phyloP scores from a whole-genome alignment of 2,888 invertebrate species.

The Baccha elongata region DNA sequence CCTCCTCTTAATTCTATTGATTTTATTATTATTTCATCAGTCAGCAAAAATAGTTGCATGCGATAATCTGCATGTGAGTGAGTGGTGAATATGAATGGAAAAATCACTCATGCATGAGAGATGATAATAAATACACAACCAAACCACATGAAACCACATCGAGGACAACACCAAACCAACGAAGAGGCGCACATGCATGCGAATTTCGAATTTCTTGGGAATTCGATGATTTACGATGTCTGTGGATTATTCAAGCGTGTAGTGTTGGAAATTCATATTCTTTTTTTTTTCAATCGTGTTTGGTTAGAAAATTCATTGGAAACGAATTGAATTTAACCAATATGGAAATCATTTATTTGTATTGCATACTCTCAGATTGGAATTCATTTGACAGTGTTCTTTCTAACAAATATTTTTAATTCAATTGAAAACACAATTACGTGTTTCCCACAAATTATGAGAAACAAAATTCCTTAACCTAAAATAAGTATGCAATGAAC shows the following conservation, averaged over 20 bases:
- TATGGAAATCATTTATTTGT: constrained; percentile 55
- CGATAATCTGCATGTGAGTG: constrained; percentile 64
- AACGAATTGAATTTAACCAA: constrained; percentile 55
- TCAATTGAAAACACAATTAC: no score
- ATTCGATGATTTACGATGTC: constrained; percentile 71
- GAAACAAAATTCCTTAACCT: no score
- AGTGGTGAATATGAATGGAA: constrained; percentile 68
- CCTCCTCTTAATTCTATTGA: constrained; percentile 30
- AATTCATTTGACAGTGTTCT: no score
- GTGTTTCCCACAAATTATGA: no score
- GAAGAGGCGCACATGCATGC: constrained; percentile 47
- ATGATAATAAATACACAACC: constrained; percentile 78
- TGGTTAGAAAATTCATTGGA: constrained; percentile 29
- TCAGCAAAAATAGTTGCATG: constrained; percentile 67
- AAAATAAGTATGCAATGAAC: no score
- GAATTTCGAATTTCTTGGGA: constrained; percentile 69
- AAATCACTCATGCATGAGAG: constrained; percentile 82
- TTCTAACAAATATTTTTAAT: no score
- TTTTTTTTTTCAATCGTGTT: constrained; percentile 7
- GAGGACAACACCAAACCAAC: constrained; percentile 18
- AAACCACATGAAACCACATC: constrained; percentile 6
- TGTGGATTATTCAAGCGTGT: constrained; percentile 67
- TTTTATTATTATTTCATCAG: constrained; percentile 64
- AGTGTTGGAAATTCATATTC: constrained; percentile 50
- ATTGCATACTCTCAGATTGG: no score